phyloP scores from a whole-genome alignment of 2,888 invertebrate genomes.

The Cryptocheilus praepositus region DNA sequence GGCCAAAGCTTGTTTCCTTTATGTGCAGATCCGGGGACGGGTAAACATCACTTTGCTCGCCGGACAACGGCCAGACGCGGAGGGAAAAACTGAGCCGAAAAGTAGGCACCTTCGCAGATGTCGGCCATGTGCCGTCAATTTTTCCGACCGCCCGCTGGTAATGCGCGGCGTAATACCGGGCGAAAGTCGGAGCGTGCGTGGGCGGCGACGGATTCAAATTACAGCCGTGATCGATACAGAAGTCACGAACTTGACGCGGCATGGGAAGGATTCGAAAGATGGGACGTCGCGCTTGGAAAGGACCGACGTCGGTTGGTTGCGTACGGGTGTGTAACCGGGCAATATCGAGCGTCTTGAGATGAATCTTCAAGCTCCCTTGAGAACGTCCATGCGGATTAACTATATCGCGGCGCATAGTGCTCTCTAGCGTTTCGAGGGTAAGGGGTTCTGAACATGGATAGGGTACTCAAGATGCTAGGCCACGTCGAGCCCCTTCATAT shows the following conservation, averaged over 20 bases:
- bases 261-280: slow-evolving; percentile 17
- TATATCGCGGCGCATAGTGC: slow-evolving; percentile 58
- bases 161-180: no score
- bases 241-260: no score
- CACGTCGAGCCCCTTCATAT: slow-evolving; percentile 74
- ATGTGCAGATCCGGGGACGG: no score
- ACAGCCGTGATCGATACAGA: no score
- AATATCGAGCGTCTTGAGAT: slow-evolving; percentile 65
- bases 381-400: slow-evolving; percentile 66
- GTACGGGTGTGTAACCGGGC: slow-evolving; percentile 33
- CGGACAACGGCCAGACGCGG: no score
- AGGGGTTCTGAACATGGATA: slow-evolving; percentile 59
- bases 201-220: no score
- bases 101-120: no score
- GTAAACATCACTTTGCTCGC: no score
- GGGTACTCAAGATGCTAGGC: slow-evolving; percentile 74
- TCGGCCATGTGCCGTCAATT: no score
- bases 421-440: slow-evolving; percentile 56
- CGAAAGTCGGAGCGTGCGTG: no score
- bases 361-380: slow-evolving; percentile 61
- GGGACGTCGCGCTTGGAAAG: background rate
- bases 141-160: no score
- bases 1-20: slow-evolving; percentile 6
- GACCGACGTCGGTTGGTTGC: background rate
- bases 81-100: no score